A percentile compares a stretch with the other conserved stretches of the same genome.
Evolutionary conservation across 1,140 invertebrate species (phyloP).

Genomic region (Philotrypesis tridentata): DNA sequence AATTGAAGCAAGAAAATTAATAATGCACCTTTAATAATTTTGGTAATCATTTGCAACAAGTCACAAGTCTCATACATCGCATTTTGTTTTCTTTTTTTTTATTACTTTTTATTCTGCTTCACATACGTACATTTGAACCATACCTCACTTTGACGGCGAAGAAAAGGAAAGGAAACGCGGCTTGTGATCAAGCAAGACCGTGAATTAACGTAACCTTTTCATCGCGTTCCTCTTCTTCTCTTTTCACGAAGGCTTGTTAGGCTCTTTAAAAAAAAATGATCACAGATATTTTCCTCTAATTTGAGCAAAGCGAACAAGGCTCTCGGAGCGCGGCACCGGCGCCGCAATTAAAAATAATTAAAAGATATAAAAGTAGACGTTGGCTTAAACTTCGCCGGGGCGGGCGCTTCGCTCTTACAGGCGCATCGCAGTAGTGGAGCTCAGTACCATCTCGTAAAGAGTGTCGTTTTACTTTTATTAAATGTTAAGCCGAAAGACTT

Average conservation of each 20-base stretch:
- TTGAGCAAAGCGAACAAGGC: not conserved
- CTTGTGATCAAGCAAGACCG: not conserved
- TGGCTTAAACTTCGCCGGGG: not conserved
- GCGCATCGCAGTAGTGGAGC: conserved; percentile 6
- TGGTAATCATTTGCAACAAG: no score
- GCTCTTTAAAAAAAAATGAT: not conserved
- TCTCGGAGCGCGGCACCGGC: not conserved
- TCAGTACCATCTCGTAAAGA: conserved; percentile 21
- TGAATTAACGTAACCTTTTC: not conserved
- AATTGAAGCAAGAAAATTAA: no score
- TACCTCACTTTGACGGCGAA: no score
- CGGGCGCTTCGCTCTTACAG: not conserved
- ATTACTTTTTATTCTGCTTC: no score
- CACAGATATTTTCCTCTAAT: not conserved
- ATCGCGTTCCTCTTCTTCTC: no score
- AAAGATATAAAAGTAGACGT: conserved; percentile 28
- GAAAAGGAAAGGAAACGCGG: no score
- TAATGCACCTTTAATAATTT: no score
- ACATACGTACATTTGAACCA: no score
- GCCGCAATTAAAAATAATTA: conserved; percentile 25
- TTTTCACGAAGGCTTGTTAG: not conserved
- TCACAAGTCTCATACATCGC: no score
- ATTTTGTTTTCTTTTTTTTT: no score
- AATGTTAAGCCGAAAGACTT: not conserved
- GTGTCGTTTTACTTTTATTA: conserved; percentile 24